Evolutionary conservation across 1,140 invertebrate species (phyloP), one percentile per base, ranked within the genome.

Genomic region (Aphidius ervi): DNA sequence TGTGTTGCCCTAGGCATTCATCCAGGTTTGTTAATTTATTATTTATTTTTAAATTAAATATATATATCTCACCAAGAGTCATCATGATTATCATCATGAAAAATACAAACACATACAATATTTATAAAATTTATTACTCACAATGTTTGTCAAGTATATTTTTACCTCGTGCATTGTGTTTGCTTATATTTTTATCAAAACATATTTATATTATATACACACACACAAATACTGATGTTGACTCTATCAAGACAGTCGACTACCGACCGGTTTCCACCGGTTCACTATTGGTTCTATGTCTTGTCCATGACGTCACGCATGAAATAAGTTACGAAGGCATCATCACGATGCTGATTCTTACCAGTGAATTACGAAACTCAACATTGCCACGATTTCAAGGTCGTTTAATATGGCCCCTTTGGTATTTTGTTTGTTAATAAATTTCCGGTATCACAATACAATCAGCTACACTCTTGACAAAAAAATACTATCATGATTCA

Each of bases 1-100:
- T 94, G 92, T 73, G 85, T 86, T 5, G 85, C 90, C 58, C 83
- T 94, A 64, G 90, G 89, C 70, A 94, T 95, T 75, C 90, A 92
- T 72, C 86, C 88, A 78, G 92, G 92, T 94, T 78, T 87, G 86
- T 57, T 3, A 31, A 31, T 31, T 31, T 31, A 31, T 31, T 3
- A 31, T 16, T 16, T 16, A 0, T 16, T 0, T 16, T 16, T 16
- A 16, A 16, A 16, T 16, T 16, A 16, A 16, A 16, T 16, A 16
- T 16, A 16, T 16, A 16, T 16, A 16, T 16, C 16, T 16, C 16
- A 16, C 1, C 16, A 16, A 16, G 16, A 16, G 1, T 16, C 16
- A 16, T 16, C 16, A 16, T 16, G 16, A 16, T 16, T 16, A 0
- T 16, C 16, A 16, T 16, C n/a, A 16, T 16, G 16, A 16, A 16